phyloP scores from a whole-genome alignment of 2,113 vertebrate genomes.

The Brachypodius melanocephalos region DNA sequence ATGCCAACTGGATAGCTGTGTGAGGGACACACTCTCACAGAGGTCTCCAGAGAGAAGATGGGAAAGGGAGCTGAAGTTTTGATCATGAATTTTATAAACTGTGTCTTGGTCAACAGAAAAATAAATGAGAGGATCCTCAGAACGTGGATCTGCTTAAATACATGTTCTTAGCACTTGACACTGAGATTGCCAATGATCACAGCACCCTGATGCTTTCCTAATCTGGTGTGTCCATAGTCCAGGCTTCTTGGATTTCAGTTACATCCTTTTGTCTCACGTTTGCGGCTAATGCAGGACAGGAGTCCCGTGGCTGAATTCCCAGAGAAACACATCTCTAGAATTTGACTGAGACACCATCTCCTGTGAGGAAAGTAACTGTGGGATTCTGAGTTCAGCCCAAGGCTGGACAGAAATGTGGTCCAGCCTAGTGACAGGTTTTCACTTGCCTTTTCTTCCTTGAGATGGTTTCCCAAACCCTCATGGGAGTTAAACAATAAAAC shows the following conservation, averaged over 20 bases:
- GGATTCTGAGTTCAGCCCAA: neutral
- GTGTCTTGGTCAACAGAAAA: neutral
- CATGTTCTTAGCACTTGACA: neutral
- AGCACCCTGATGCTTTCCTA: neutral
- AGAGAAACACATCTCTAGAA: neutral
- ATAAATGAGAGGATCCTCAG: neutral
- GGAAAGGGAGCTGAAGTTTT: neutral
- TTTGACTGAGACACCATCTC: neutral
- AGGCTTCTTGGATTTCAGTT: constrained; percentile 7
- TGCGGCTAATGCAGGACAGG: neutral
- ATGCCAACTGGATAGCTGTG: neutral
- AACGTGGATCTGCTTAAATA: neutral
- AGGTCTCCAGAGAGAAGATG: neutral
- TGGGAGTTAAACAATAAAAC: neutral
- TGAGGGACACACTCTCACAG: neutral
- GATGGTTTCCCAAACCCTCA: neutral
- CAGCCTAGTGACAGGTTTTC: neutral
- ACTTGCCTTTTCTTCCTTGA: neutral
- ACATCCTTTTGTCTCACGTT: neutral
- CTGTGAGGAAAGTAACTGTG: neutral
- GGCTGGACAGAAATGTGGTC: neutral
- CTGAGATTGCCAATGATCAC: neutral
- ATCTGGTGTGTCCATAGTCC: neutral
- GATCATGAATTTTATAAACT: neutral
- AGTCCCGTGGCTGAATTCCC: neutral